phyloP scores from a whole-genome alignment of 2,113 vertebrate species.

The Syngnathus scovelli region DNA sequence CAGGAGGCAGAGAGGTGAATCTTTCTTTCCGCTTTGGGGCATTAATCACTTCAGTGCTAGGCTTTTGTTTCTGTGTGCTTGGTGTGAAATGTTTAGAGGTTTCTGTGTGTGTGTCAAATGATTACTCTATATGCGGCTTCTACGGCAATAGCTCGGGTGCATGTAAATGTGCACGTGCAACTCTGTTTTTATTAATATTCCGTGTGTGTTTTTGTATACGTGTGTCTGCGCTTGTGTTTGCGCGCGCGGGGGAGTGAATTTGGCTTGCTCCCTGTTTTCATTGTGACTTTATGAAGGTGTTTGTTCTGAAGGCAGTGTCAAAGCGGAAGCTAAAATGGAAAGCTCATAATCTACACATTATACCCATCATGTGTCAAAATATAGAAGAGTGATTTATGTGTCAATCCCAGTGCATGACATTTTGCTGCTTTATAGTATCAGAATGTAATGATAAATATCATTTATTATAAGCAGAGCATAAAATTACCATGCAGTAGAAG shows the following conservation, averaged over 20 bases:
- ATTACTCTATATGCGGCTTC: slow-evolving; percentile 55
- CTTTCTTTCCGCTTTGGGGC: slow-evolving; percentile 50
- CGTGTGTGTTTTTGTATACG: slow-evolving; percentile 36
- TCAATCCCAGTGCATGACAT: slow-evolving; percentile 45
- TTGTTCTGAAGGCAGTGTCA: slow-evolving; percentile 52
- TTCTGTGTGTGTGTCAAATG: slow-evolving; percentile 27
- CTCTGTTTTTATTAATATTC: slow-evolving; percentile 31
- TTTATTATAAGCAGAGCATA: slow-evolving; percentile 46
- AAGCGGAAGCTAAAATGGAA: slow-evolving; percentile 49
- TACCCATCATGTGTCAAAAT: slow-evolving; percentile 60
- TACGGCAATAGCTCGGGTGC: slow-evolving; percentile 34
- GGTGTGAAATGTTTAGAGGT: slow-evolving; percentile 15
- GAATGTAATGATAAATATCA: slow-evolving; percentile 51
- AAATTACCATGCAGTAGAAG: slow-evolving; percentile 34
- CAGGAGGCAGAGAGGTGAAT: slow-evolving; percentile 33
- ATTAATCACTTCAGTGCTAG: slow-evolving; percentile 68
- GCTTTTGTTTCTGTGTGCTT: slow-evolving; percentile 23
- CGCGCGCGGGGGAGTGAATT: slow-evolving; percentile 71
- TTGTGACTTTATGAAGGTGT: slow-evolving; percentile 73
- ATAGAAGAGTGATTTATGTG: slow-evolving; percentile 51
- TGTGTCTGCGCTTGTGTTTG: slow-evolving; percentile 33
- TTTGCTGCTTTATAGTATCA: slow-evolving; percentile 43
- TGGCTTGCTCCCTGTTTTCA: slow-evolving; percentile 81
- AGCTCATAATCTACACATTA: slow-evolving; percentile 58
- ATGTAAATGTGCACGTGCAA: slow-evolving; percentile 21